Conservation (phyloP, 2,113 vertebrate species). For the Labrus mixtus region DNA sequence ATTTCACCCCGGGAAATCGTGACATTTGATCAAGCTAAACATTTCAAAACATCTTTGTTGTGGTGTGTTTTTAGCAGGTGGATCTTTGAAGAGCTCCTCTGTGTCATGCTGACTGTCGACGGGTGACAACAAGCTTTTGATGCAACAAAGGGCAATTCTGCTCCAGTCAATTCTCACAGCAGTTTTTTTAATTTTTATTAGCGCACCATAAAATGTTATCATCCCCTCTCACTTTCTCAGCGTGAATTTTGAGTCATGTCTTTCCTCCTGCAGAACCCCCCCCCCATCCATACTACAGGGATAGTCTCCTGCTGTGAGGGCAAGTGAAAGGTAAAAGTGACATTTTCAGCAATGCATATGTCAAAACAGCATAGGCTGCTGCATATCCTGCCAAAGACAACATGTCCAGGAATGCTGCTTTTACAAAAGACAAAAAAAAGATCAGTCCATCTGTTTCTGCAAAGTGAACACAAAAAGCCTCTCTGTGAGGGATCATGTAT, state of each 20-base stretch:
- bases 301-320: no score
- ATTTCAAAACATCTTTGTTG: background rate
- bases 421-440: no score
- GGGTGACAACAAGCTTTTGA: background rate
- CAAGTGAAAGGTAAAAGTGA: no score
- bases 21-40: conserved; percentile 4
- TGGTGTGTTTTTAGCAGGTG: background rate
- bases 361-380: background rate
- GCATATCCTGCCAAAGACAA: background rate
- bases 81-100: background rate
- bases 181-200: background rate
- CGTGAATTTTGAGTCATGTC: no score
- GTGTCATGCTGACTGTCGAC: background rate
- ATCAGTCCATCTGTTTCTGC: no score
- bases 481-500: no score
- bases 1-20: background rate
- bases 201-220: no score
- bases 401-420: background rate
- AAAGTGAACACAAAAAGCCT: background rate
- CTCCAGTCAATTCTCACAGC: background rate
- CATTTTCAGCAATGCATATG: no score
- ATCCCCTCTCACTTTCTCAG: no score
- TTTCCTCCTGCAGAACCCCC: no score
- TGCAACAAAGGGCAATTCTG: background rate
- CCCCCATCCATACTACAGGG: no score